These are phyloP conservation scores for Drosophila merina DNA, from an alignment of 2,888 invertebrate species.

Conservation along the genomic window DNA sequence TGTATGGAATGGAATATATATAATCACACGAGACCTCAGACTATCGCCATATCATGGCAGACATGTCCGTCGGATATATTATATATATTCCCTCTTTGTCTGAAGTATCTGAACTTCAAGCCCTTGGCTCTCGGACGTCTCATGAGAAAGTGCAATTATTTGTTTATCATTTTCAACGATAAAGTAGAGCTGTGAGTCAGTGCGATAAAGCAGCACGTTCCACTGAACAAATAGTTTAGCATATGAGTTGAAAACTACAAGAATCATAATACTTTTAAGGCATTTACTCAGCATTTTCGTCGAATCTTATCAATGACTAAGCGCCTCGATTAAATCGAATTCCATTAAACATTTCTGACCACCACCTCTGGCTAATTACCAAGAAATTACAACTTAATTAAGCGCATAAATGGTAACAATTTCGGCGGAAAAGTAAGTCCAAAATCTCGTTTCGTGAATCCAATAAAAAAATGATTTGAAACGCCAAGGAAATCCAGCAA, in stretches of 20 bases:
- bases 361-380: constrained; percentile 14
- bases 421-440: background rate
- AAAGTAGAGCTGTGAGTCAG: background rate
- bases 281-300: background rate
- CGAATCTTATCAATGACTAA: constrained; percentile 6
- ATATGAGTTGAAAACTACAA: background rate
- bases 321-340: constrained; percentile 6
- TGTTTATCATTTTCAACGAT: constrained; percentile 10
- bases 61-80: constrained; percentile 25
- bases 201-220: background rate
- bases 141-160: constrained; percentile 47
- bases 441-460: constrained; percentile 11
- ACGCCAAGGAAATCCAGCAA: constrained; percentile 17
- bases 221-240: background rate
- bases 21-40: background rate
- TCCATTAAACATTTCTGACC: background rate
- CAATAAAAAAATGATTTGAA: constrained; percentile 20
- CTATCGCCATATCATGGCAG: constrained; percentile 39
- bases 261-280: background rate
- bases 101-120: constrained; percentile 29
- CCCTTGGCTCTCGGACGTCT: constrained; percentile 22
- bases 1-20: too few species aligned
- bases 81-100: background rate
- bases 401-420: constrained; percentile 28
- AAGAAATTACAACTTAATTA: constrained; percentile 23